phyloP scores from a whole-genome alignment of 2,797 vertebrate species.

The Rhynchotus rufescens region DNA sequence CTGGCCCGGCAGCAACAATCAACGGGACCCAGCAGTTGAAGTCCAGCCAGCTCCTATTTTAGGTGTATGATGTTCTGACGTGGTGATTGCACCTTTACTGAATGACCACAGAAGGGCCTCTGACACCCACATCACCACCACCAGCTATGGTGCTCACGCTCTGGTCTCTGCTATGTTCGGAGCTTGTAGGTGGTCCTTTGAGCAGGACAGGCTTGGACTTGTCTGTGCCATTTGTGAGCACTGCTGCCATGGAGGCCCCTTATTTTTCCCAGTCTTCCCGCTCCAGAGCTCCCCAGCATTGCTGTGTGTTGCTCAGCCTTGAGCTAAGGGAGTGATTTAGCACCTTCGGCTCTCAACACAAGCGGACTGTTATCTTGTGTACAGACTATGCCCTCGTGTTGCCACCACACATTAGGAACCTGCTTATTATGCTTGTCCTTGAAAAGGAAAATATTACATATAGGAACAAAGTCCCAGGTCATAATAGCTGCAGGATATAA shows the following conservation, averaged over 20 bases:
- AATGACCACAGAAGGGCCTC: neutral
- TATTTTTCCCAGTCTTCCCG: neutral
- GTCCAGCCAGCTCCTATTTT: neutral
- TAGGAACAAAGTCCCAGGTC: neutral
- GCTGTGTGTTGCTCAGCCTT: accelerated
- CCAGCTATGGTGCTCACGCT: accelerated
- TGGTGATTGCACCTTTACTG: neutral
- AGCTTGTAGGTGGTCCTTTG: neutral
- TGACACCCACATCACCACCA: accelerated
- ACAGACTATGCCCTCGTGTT: neutral
- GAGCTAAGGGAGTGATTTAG: neutral
- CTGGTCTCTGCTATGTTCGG: neutral
- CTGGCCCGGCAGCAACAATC: neutral
- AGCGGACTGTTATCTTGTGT: neutral
- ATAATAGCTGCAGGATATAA: neutral
- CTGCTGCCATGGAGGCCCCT: accelerated
- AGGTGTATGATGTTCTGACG: accelerated
- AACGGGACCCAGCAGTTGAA: neutral
- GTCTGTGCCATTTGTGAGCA: neutral
- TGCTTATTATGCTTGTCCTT: neutral
- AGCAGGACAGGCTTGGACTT: accelerated
- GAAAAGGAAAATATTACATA: neutral
- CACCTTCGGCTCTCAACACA: neutral
- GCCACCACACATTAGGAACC: neutral
- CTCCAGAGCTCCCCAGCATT: neutral